These are phyloP conservation scores for Drosophila prosaltans DNA, from an alignment of 1,140 invertebrate species.

Conservation along the genomic window DNA sequence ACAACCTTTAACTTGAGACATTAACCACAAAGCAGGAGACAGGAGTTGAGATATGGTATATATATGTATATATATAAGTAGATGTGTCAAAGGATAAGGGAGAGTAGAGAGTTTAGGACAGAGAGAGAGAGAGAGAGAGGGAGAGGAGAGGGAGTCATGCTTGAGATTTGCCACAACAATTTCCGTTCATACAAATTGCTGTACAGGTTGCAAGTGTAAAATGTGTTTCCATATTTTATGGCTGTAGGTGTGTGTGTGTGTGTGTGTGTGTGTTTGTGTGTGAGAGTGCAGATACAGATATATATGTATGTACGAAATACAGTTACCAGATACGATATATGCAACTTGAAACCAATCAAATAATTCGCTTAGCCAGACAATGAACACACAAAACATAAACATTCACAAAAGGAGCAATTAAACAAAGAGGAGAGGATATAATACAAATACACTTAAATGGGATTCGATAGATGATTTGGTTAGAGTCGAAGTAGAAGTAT, in stretches of 20 bases:
- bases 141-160: slow-evolving; percentile 46
- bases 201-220: slow-evolving; percentile 44
- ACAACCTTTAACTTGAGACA: slow-evolving; percentile 23
- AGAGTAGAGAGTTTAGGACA: not conserved
- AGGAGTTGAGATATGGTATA: not conserved
- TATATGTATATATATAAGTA: not conserved
- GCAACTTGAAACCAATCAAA: slow-evolving; percentile 53
- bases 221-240: slow-evolving; percentile 7
- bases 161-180: slow-evolving; percentile 64
- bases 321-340: slow-evolving; percentile 51
- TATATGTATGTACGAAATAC: slow-evolving; percentile 42
- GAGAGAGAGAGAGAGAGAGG: slow-evolving; percentile 17
- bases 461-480: slow-evolving; percentile 1
- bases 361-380: slow-evolving; percentile 42
- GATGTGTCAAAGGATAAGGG: not conserved
- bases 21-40: slow-evolving; percentile 21
- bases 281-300: slow-evolving; percentile 47
- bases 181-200: slow-evolving; percentile 66
- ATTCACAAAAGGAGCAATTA: slow-evolving; percentile 65
- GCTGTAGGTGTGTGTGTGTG: slow-evolving; percentile 20
- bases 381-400: slow-evolving; percentile 58
- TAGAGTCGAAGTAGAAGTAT: slow-evolving; percentile 5
- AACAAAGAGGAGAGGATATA: slow-evolving; percentile 40
- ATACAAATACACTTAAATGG: not conserved
- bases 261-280: slow-evolving; percentile 21